phyloP scores from a whole-genome alignment of 2,113 vertebrate genomes.

The Eublepharis macularius region DNA sequence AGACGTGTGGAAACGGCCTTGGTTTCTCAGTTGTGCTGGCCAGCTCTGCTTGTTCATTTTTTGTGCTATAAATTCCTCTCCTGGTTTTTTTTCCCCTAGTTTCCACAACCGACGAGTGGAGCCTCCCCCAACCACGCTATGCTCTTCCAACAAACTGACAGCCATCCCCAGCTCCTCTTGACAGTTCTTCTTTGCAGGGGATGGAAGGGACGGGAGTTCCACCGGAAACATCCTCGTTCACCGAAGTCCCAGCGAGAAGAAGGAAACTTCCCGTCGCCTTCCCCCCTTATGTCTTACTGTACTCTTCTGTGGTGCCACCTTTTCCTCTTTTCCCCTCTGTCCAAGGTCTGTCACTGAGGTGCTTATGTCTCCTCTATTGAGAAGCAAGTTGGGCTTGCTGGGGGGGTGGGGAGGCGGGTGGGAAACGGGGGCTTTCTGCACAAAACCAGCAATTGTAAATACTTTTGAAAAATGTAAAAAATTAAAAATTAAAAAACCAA shows the following conservation, averaged over 20 bases:
- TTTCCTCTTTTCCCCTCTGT: background rate
- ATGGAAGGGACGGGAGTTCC: background rate
- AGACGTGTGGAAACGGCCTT: too few species aligned
- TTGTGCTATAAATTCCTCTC: background rate
- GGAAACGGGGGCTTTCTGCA: conserved; percentile 65
- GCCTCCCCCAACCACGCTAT: background rate
- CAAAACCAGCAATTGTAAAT: conserved; percentile 98
- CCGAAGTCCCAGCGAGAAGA: background rate
- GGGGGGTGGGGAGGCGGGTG: conserved; percentile 53
- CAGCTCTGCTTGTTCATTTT: background rate
- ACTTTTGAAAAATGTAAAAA: conserved; percentile 78
- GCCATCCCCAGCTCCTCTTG: background rate
- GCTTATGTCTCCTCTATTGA: conserved; percentile 67
- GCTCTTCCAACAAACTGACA: background rate
- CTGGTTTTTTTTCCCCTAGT: background rate
- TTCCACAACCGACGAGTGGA: conserved; percentile 10
- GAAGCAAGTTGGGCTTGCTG: conserved; percentile 56
- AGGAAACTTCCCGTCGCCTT: background rate
- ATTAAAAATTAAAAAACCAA: conserved; percentile 67
- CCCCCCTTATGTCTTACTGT: background rate
- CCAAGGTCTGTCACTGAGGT: conserved; percentile 39
- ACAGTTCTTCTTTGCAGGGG: background rate
- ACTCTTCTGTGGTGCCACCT: background rate
- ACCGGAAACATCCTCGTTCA: background rate
- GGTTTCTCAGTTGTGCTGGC: background rate